phyloP scores from a whole-genome alignment of 2,888 invertebrate species.

The Pycnomerus fuliginosus region DNA sequence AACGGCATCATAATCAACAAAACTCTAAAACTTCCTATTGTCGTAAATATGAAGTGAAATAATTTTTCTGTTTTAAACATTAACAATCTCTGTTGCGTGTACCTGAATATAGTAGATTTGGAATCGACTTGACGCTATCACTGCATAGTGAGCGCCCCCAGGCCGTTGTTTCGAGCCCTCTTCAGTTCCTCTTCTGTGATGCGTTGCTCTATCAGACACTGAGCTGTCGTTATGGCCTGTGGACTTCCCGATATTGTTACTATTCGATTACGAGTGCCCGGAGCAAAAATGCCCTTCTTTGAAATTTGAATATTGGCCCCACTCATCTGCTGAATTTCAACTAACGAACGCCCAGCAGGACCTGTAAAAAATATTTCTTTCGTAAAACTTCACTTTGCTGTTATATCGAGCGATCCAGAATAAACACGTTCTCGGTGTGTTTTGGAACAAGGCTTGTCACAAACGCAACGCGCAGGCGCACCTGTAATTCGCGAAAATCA shows the following conservation, averaged over 20 bases:
- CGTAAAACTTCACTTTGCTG: too few species aligned
- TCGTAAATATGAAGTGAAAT: conserved; percentile 23
- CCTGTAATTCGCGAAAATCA: too few species aligned
- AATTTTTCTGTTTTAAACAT: conserved; percentile 17
- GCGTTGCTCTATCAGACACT: conserved; percentile 94
- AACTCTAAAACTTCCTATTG: conserved; percentile 28
- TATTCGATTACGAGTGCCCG: conserved; percentile 95
- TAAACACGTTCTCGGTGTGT: too few species aligned
- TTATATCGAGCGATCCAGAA: too few species aligned
- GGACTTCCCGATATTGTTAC: conserved; percentile 92
- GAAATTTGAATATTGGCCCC: conserved; percentile 98
- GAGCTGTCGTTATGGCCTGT: conserved; percentile 87
- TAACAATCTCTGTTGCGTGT: conserved; percentile 37
- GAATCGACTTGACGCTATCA: conserved; percentile 49
- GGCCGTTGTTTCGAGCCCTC: conserved; percentile 85
- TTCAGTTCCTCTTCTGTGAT: conserved; percentile 95
- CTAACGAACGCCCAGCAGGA: conserved; percentile 92
- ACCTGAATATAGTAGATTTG: conserved; percentile 28
- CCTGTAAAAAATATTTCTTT: too few species aligned
- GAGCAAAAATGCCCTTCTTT: conserved; percentile 96
- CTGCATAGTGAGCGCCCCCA: conserved; percentile 61
- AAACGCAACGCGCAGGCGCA: too few species aligned
- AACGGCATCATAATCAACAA: too few species aligned
- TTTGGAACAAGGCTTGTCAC: too few species aligned
- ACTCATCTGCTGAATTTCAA: conserved; percentile 96